A percentile compares a stretch with the other conserved stretches of the same genome.
These are phyloP conservation scores for Paramormyrops kingsleyae DNA, from an alignment of 2,113 vertebrate genomes.

Conservation along the genomic window DNA sequence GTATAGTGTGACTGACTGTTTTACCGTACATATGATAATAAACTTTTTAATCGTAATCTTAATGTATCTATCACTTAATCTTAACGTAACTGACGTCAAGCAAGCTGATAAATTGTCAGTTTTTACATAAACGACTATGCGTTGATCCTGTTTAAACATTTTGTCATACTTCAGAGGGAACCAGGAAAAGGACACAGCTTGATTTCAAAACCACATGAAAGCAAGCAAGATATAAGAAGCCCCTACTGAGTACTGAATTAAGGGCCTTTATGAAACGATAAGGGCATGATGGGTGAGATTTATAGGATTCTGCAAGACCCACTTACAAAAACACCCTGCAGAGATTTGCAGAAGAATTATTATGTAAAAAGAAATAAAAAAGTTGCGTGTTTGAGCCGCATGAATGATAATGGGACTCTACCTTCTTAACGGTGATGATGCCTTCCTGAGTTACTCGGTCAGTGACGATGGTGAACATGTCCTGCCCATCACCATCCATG, in stretches of 20 bases:
- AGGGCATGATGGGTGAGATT: conserved; percentile 28
- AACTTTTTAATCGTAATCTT: not conserved
- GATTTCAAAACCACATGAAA: conserved; percentile 30
- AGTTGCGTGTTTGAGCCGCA: not conserved
- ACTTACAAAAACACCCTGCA: conserved; percentile 1
- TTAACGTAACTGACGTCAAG: not conserved
- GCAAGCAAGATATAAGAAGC: conserved; percentile 21
- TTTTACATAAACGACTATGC: not conserved
- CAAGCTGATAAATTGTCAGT: not conserved
- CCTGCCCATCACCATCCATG: conserved; percentile 72
- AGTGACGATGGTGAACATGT: conserved; percentile 80
- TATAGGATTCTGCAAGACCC: conserved; percentile 13
- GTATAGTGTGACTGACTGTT: too few relatives aligned
- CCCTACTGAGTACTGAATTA: conserved; percentile 29
- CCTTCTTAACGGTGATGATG: conserved; percentile 88
- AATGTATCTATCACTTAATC: not conserved
- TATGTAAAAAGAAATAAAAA: not conserved
- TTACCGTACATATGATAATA: not conserved
- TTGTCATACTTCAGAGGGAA: conserved; percentile 33
- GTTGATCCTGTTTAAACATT: conserved; percentile 31
- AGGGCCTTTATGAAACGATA: conserved; percentile 37
- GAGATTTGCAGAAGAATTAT: not conserved
- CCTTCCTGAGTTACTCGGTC: conserved; percentile 90
- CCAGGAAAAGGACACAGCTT: conserved; percentile 20
- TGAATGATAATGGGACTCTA: conserved; percentile 39